A percentile compares a stretch with the other conserved stretches of the same genome.
Conservation (phyloP, 2,888 invertebrate genomes). For the Machimus atricapillus region DNA sequence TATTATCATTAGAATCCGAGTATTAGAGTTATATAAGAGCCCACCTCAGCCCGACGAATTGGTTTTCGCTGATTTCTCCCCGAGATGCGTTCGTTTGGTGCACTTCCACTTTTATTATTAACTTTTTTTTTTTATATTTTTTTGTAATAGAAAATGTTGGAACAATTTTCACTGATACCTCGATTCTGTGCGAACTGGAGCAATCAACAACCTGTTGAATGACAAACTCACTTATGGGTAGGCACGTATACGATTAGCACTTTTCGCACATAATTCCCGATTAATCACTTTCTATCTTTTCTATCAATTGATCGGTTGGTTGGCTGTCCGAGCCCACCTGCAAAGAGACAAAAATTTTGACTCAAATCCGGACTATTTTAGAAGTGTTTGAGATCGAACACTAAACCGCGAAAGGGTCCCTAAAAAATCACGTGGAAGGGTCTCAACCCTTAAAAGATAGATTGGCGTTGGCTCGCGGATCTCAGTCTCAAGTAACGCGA, state of each 20-base stretch:
- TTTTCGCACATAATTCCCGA: constrained; percentile 13
- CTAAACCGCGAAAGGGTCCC: not conserved
- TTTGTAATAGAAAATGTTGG: not conserved
- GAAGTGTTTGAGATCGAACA: not conserved
- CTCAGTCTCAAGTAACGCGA: not conserved
- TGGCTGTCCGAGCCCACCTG: not conserved
- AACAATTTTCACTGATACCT: constrained; percentile 21
- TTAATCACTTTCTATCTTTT: constrained; percentile 15
- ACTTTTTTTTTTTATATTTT: not conserved
- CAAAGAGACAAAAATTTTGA: not conserved
- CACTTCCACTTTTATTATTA: not conserved
- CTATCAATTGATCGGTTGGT: not conserved
- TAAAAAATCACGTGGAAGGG: not conserved
- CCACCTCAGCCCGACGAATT: not conserved
- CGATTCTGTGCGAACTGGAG: not conserved
- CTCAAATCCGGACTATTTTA: not conserved
- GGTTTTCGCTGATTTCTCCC: constrained; percentile 5
- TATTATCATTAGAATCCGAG: constrained; percentile 22
- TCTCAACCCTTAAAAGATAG: not conserved
- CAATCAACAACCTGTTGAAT: constrained; percentile 20
- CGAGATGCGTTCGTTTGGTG: not conserved
- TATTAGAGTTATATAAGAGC: not conserved
- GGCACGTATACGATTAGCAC: constrained; percentile 15
- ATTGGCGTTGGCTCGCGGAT: not conserved
- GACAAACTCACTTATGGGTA: not conserved